Evolutionary conservation across 2,888 invertebrate species (phyloP).

Genomic region (Cheilosia vulpina): DNA sequence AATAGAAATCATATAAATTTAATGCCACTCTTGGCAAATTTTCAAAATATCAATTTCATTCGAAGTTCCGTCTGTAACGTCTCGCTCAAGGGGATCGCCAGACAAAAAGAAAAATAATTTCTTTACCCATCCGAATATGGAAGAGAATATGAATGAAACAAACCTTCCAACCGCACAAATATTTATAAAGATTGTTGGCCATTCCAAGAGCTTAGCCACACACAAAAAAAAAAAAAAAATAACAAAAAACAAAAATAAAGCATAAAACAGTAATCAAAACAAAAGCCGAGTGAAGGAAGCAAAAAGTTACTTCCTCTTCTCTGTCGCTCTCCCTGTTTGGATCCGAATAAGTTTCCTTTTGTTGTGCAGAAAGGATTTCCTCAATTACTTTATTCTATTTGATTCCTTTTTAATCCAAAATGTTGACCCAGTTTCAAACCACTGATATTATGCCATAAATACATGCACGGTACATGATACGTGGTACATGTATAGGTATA

Average conservation of each 20-base stretch:
- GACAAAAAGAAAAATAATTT: slow-evolving; percentile 9
- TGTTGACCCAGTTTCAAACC: slow-evolving; percentile 64
- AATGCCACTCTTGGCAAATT: slow-evolving; percentile 70
- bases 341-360: slow-evolving; percentile 30
- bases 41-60: slow-evolving; percentile 74
- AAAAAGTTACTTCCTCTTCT: slow-evolving; percentile 19
- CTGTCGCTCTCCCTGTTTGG: not conserved
- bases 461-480: not conserved
- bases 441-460: slow-evolving; percentile 10
- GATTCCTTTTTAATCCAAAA: slow-evolving; percentile 67
- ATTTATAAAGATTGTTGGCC: slow-evolving; percentile 46
- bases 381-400: slow-evolving; percentile 69
- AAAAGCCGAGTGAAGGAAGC: slow-evolving; percentile 13
- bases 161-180: slow-evolving; percentile 18
- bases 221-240: not conserved
- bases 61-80: slow-evolving; percentile 20
- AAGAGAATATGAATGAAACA: slow-evolving; percentile 1
- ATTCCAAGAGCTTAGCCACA: slow-evolving; percentile 18
- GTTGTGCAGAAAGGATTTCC: slow-evolving; percentile 53
- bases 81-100: slow-evolving; percentile 18
- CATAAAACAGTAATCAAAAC: slow-evolving; percentile 44
- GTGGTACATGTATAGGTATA: not conserved
- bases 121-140: slow-evolving; percentile 25
- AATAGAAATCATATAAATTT: slow-evolving; percentile 52
- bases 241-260: slow-evolving; percentile 26